Percentiles rank a stretch among this genome's conserved stretches.
Conservation (phyloP, 2,888 invertebrate species). For the Anorthoa munda region DNA sequence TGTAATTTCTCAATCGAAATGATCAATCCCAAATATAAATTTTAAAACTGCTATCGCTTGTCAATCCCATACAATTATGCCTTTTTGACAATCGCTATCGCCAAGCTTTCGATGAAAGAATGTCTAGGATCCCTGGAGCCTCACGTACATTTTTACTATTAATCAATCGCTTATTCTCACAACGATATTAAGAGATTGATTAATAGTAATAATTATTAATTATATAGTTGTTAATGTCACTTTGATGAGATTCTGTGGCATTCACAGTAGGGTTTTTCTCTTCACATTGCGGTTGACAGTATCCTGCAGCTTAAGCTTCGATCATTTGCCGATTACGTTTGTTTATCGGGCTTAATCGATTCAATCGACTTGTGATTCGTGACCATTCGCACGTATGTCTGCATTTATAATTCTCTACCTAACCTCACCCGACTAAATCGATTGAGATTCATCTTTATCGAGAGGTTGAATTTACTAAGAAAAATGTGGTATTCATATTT, state of each 20-base stretch:
- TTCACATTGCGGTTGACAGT: neutral
- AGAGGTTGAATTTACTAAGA: constrained; percentile 22
- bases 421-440: neutral
- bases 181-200: no score
- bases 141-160: no score
- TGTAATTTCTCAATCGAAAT: no score
- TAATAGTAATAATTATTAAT: no score
- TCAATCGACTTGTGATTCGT: constrained; percentile 29
- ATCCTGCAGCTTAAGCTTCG: neutral
- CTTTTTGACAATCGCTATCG: no score
- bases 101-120: no score
- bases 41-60: no score
- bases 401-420: constrained; percentile 14
- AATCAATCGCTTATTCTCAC: no score
- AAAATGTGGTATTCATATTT: constrained; percentile 12
- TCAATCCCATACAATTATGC: no score
- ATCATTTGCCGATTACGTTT: constrained; percentile 17
- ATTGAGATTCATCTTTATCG: neutral
- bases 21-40: no score
- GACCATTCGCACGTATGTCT: constrained; percentile 27
- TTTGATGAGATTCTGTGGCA: neutral
- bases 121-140: no score
- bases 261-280: neutral
- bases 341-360: neutral
- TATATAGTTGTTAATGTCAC: no score